A percentile compares a stretch with the other conserved stretches of the same genome.
Evolutionary conservation across 1,140 invertebrate genomes (phyloP).

Genomic region (Drosophila insularis): DNA sequence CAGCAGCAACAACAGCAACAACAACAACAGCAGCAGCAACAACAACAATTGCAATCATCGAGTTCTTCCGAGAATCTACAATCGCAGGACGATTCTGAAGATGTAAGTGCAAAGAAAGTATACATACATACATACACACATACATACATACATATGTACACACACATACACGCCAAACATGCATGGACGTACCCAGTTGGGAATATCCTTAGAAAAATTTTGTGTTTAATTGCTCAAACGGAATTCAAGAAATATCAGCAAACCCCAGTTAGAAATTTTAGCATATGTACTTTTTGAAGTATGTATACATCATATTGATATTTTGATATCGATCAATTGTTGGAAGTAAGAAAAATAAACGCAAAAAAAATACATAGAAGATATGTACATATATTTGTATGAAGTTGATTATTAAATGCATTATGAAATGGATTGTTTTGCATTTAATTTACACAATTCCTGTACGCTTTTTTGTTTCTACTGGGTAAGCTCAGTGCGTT

Average conservation of each 20-base stretch:
- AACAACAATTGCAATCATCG: constrained; percentile 79
- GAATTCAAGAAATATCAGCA: neutral
- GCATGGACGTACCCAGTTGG: constrained; percentile 1
- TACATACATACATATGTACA: neutral
- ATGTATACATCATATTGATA: neutral
- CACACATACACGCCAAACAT: neutral
- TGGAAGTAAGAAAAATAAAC: constrained; percentile 11
- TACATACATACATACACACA: neutral
- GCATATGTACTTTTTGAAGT: constrained; percentile 10
- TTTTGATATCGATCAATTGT: too few species aligned
- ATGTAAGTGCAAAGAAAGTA: constrained; percentile 57
- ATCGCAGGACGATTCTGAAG: constrained; percentile 81
- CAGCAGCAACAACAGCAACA: constrained; percentile 68
- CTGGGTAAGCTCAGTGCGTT: neutral
- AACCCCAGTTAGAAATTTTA: too few species aligned
- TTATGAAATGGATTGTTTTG: too few species aligned
- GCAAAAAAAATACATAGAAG: too few species aligned
- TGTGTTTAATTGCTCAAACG: neutral
- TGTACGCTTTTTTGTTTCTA: neutral
- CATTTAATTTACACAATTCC: too few species aligned
- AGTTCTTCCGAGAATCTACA: constrained; percentile 81
- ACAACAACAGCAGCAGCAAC: constrained; percentile 56
- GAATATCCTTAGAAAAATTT: neutral
- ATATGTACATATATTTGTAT: neutral
- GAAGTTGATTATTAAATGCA: too few species aligned